Evolutionary conservation across 2,888 invertebrate genomes (phyloP), one percentile per base, ranked within the genome.

Genomic region (Eugnorisma glareosa): DNA sequence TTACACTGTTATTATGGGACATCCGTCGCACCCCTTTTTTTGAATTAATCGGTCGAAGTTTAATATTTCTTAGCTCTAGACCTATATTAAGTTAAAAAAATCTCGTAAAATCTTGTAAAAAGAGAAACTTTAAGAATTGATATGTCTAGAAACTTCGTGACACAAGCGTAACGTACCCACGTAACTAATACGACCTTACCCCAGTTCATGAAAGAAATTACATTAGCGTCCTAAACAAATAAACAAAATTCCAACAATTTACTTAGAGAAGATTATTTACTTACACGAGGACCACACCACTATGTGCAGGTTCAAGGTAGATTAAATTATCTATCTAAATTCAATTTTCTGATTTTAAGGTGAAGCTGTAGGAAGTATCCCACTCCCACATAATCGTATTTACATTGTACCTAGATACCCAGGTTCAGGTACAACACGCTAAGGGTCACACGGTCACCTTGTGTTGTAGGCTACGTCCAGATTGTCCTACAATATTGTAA

Each of bases 251-350:
- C 31, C 4, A 61, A 4, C 45, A 71, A 73, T 81, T 67, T 63
- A 67, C 28, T 64, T 64, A 24, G 13, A 67, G 31, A 40, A 43
- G 81, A 67, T 84, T 84, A 80, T 80, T 84, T 84, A 67, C 66
- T 45, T 54, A 45, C 59, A 37, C 18, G 70, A 80, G 84, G 79
- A 57, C 61, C 31, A 18, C 31, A 57, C 61, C 31, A 18, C 31
- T 68, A 67, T n/a, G 67, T 54, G 43, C 21, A 28, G 35, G 35
- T 79, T 54, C 63, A 48, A 64, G 57, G 63, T 63, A 48, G 73
- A 45, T 59, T 69, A 28, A 45, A 37, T 63, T 1, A 37, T 7
- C 3, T 1, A 37, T 7, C 3, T 57, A 28, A 0, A 7, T 57
- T 18, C 15, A 67, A 67, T 84, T 40, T 79, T 31, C 45, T 5